A percentile compares a stretch with the other conserved stretches of the same genome.
phyloP scores from a whole-genome alignment of 2,113 vertebrate genomes.

The Heterotilapia buettikoferi region DNA sequence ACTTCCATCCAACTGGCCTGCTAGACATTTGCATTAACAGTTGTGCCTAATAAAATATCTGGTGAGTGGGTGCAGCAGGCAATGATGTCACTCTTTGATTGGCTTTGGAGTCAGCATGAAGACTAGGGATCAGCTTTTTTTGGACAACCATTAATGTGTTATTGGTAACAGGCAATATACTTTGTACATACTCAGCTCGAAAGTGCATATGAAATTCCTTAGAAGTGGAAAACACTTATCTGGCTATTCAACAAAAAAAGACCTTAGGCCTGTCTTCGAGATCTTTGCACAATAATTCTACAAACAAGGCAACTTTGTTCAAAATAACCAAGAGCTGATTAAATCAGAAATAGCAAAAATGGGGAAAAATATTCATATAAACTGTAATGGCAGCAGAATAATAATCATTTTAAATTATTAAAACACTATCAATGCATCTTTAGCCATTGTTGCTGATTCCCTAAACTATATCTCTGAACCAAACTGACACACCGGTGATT shows the following conservation, averaged over 20 bases:
- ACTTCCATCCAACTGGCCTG: background rate
- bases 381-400: background rate
- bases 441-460: background rate
- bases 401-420: background rate
- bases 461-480: background rate
- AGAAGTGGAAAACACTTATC: background rate
- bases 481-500: background rate
- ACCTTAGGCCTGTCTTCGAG: accelerated
- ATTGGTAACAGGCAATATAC: background rate
- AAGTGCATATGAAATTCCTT: background rate
- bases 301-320: background rate
- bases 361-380: background rate
- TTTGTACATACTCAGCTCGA: background rate
- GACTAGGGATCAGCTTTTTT: background rate
- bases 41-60: background rate
- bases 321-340: background rate
- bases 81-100: background rate
- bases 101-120: background rate
- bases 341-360: background rate
- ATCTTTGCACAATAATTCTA: background rate
- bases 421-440: background rate
- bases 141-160: background rate
- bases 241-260: accelerated
- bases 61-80: background rate
- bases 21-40: background rate